Evolutionary conservation across 2,797 vertebrate genomes (phyloP), one percentile per base, ranked within the genome.

Genomic region (Rousettus madagascariensis): DNA sequence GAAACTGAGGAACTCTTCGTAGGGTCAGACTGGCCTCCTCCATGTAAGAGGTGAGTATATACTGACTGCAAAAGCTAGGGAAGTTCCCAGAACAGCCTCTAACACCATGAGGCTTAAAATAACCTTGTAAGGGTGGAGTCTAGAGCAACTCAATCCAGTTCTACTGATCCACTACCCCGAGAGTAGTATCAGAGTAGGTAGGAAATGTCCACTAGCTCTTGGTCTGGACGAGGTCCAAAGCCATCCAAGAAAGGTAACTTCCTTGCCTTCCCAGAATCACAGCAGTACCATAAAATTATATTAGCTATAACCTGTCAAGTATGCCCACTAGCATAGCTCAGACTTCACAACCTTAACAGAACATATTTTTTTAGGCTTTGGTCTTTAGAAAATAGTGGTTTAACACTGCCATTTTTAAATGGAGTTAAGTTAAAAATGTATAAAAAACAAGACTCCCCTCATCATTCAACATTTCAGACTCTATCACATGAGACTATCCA

Each of bases 351-450:
- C 65, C 46, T 83, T 72, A 74, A 59, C 0, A 33, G 8, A 36
- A 65, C 61, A 71, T 0, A 17, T 5, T 55, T 71, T 53, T 84
- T 59, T 66, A 66, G 22, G 26, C 26, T 66, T 66, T 69, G 20
- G 41, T 69, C 55, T 83, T 49, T 33, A 5, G 46, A 22, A 49
- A 51, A 15, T 71, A 90, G 1, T 75, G 49, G 63, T 57, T 90
- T 94, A 91, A 38, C 93, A 38, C 1, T 77, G 36, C 4, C 26
- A 51, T 84, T 86, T 96, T 95, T 79, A 94, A 92, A 38, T 17
- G 43, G 10, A 2, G 49, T 49, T 43, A 51, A 55, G 33, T 95
- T 78, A 88, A 86, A 96, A 95, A 93, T 46, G 24, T 19, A 72
- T 63, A 77, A 93, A 89, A 92, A 65, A 66, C 46, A 80, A 84